Evolutionary conservation across 2,888 invertebrate genomes (phyloP), one percentile per base, ranked within the genome.

Genomic region (Trachelus troglodyta): DNA sequence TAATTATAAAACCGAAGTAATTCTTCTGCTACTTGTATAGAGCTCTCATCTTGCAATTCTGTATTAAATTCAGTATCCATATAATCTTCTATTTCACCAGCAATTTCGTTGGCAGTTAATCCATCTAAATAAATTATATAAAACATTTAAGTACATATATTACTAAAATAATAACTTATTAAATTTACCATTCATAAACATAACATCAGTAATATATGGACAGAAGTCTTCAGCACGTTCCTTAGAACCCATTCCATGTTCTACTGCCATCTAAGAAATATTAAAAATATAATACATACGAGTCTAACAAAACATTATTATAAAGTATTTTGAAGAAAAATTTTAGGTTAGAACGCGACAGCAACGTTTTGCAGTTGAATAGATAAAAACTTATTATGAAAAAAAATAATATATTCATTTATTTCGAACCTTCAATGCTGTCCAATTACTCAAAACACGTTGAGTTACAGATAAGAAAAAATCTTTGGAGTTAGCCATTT

Each of bases 361-460:
- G 56, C 23, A 56, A 56, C 56, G 56, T 56, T 23, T 56, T 6
- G 9, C 56, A 56, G 9, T 56, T 56, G 23, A 9, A 56, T 6
- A 56, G 9, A 56, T 56, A 56, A 56, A 56, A 56, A 23, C 9
- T 56, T 56, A 56, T 2, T 23, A 56, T 56, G 23, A 56, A 3
- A 15, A 40, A 23, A 40, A 40, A 40, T 15, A 40, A 40, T 40
- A 40, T 23, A 40, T 23, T 56, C 9, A 23, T 56, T 56, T 23
- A 56, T 23, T 23, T 56, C 56, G 23, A 73, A 90, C 90, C 81
- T 76, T 87, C 12, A 90, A 80, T 12, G 89, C 91, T 15, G 89
- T 89, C 91, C 91, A 91, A 76, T 91, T 91, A 77, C 90, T 90
- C 40, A 91, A 90, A 80, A 91, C 85, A 77, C 90, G 86, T 82